Conservation (phyloP, 2,888 invertebrate genomes). For the Euproctis similis region DNA sequence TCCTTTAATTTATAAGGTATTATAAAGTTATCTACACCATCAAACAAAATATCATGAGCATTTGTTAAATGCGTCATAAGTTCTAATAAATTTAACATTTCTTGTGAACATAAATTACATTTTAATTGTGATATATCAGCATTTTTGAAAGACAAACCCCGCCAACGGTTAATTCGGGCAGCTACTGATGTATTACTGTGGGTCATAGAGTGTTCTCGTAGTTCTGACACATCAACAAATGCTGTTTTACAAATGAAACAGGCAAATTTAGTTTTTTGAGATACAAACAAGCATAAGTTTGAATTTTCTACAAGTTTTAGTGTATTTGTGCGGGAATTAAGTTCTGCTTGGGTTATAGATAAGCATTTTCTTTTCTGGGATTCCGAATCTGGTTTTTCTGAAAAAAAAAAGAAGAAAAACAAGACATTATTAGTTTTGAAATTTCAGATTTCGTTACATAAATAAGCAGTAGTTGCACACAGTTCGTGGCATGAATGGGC, state of each 20-base stretch:
- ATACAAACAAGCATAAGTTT: slow-evolving; percentile 43
- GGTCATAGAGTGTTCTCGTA: slow-evolving; percentile 29
- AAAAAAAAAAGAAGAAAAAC: too few relatives aligned
- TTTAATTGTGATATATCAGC: slow-evolving; percentile 40
- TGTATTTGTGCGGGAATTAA: slow-evolving; percentile 29
- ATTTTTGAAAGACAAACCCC: slow-evolving; percentile 32
- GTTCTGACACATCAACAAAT: slow-evolving; percentile 28
- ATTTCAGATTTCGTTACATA: too few relatives aligned
- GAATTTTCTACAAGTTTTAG: slow-evolving; percentile 41
- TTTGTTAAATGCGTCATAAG: slow-evolving; percentile 31
- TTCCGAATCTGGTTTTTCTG: slow-evolving; percentile 2
- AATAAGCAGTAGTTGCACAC: too few relatives aligned
- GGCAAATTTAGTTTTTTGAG: slow-evolving; percentile 34
- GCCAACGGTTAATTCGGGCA: slow-evolving; percentile 22
- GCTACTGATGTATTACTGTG: slow-evolving; percentile 27
- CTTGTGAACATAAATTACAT: slow-evolving; percentile 34
- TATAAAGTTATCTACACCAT: slow-evolving; percentile 27
- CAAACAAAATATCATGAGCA: slow-evolving; percentile 27
- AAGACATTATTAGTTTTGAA: too few relatives aligned
- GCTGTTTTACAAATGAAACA: slow-evolving; percentile 37
- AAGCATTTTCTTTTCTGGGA: neutral
- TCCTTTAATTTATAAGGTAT: slow-evolving; percentile 36
- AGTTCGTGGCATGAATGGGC: too few relatives aligned
- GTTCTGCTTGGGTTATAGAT: slow-evolving; percentile 4
- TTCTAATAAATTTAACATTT: slow-evolving; percentile 20